A percentile compares a stretch with the other conserved stretches of the same genome.
These are phyloP conservation scores for Anaspis maculata DNA, from an alignment of 2,888 invertebrate genomes.

Conservation along the genomic window DNA sequence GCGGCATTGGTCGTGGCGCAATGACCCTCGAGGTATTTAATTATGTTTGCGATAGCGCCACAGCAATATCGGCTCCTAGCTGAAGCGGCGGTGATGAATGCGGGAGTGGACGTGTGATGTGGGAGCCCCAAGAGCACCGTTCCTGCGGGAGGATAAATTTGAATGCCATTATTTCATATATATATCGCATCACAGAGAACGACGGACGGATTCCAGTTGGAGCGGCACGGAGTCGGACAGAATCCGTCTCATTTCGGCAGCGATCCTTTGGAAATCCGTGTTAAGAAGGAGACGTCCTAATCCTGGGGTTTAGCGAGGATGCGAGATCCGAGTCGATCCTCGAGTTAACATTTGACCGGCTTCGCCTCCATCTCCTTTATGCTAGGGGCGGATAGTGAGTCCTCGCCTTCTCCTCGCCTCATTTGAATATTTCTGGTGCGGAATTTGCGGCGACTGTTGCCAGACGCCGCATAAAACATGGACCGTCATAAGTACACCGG, in stretches of 20 bases:
- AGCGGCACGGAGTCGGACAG: slow-evolving; percentile 24
- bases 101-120: too few species aligned
- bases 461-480: slow-evolving; percentile 39
- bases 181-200: slow-evolving; percentile 7
- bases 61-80: slow-evolving; percentile 4
- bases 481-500: slow-evolving; percentile 39
- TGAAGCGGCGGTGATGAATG: slow-evolving; percentile 5
- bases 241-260: slow-evolving; percentile 32
- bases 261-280: slow-evolving; percentile 27
- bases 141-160: slow-evolving; percentile 1
- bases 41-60: slow-evolving; percentile 3
- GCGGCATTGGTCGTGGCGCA: not conserved
- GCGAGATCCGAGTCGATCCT: slow-evolving; percentile 32
- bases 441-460: slow-evolving; percentile 35
- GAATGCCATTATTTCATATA: slow-evolving; percentile 6
- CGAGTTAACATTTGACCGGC: slow-evolving; percentile 41
- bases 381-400: slow-evolving; percentile 6
- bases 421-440: slow-evolving; percentile 31
- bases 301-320: slow-evolving; percentile 30
- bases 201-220: too few species aligned
- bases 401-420: slow-evolving; percentile 12
- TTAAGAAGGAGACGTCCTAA: slow-evolving; percentile 34
- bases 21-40: slow-evolving; percentile 5
- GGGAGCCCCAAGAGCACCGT: not conserved
- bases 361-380: slow-evolving; percentile 14